A percentile compares a stretch with the other conserved stretches of the same genome.
Evolutionary conservation across 1,140 invertebrate genomes (phyloP).

Genomic region (Drosophila kohkoa): DNA sequence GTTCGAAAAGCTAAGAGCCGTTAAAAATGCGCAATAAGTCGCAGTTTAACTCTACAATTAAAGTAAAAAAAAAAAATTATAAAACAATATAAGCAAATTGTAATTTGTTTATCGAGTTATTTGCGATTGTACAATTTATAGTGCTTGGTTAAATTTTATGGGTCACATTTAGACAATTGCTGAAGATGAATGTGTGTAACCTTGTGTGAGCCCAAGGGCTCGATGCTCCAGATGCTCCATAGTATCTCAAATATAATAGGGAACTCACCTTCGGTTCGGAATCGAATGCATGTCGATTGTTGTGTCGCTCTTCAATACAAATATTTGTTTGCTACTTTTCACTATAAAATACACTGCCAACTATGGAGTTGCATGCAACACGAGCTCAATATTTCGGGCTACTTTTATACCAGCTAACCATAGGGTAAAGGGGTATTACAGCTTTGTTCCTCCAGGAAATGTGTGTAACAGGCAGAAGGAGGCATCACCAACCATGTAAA

Average conservation of each 20-base stretch:
- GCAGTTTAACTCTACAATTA: constrained; percentile 2
- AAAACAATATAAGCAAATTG: neutral
- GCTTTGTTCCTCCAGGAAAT: too few species aligned
- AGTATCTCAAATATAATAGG: constrained; percentile 38
- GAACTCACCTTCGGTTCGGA: constrained; percentile 47
- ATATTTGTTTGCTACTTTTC: constrained; percentile 22
- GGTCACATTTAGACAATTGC: constrained; percentile 23
- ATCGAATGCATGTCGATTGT: constrained; percentile 49
- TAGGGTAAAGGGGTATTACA: too few species aligned
- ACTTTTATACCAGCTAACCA: too few species aligned
- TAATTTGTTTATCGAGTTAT: neutral
- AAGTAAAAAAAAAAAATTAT: neutral
- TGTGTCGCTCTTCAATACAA: constrained; percentile 34
- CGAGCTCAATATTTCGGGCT: too few species aligned
- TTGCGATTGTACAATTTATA: neutral
- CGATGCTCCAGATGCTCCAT: constrained; percentile 43
- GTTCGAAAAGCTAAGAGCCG: constrained; percentile 9
- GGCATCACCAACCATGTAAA: too few species aligned
- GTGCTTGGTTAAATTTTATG: neutral
- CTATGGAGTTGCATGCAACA: too few species aligned
- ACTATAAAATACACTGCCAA: neutral
- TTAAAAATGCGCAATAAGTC: constrained; percentile 11
- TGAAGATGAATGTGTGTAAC: constrained; percentile 10
- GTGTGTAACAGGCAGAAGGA: too few species aligned
- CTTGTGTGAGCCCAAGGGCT: constrained; percentile 37